Evolutionary conservation across 2,888 invertebrate genomes (phyloP).

Genomic region (Drepanosiphum platanoidis): DNA sequence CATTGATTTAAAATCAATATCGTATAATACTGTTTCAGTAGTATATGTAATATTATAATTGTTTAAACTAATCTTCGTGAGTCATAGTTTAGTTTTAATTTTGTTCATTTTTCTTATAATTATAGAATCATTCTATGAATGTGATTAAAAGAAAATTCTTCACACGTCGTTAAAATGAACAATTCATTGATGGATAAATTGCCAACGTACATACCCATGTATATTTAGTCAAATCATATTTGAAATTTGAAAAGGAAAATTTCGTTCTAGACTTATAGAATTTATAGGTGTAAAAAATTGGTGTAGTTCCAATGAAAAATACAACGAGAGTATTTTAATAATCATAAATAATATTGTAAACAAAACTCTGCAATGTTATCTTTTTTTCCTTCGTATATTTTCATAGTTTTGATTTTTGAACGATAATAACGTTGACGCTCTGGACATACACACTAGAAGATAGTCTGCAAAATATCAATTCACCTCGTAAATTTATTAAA

Average conservation of each 20-base stretch:
- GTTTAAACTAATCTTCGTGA: too few species aligned
- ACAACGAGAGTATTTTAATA: neutral
- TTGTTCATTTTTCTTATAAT: neutral
- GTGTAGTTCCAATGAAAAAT: neutral
- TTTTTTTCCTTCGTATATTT: too few species aligned
- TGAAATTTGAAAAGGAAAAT: neutral
- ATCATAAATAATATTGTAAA: neutral
- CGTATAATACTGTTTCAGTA: too few species aligned
- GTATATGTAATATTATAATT: too few species aligned
- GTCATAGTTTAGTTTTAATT: neutral
- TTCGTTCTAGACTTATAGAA: conserved; percentile 6
- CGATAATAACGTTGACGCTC: too few species aligned
- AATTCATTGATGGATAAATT: neutral
- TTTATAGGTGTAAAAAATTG: conserved; percentile 6
- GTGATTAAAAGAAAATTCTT: neutral
- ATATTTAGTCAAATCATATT: conserved; percentile 21
- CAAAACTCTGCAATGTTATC: too few species aligned
- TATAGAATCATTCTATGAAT: too few species aligned
- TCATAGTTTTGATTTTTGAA: too few species aligned
- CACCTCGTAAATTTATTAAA: too few species aligned
- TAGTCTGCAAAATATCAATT: too few species aligned
- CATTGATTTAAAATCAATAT: neutral
- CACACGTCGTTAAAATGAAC: neutral
- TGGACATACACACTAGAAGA: too few species aligned
- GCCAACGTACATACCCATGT: neutral